Base-by-base conservation (phyloP, 2,797 vertebrate genomes). In the Sebastes umbrosus region DNA sequence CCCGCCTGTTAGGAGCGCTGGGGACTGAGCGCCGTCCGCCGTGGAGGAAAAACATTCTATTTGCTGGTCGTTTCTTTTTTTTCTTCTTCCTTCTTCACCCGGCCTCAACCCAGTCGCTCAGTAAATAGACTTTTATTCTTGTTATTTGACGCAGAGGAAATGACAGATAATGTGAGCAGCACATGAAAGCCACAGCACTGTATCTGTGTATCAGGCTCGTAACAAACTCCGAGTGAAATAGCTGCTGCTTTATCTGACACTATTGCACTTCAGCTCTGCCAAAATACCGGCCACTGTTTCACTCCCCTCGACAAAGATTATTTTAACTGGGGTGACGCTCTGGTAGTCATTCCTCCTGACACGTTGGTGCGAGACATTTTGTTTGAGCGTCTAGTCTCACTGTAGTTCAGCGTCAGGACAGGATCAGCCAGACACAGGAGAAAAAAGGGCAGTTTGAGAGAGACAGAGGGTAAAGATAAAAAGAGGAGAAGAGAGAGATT, bases 71-170 rank as follows among this genome's bases (percentile, higher is more conserved):
- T 87, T 84, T 89, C 82, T 50, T 50, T 50, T 50, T 71, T 43
- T 43, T 43, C 39, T 43, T 43, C 39, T 14, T 82, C 76, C 63
- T 73, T 84, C 72, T 84, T 87, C 80, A 65, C 83, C 70, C 69
- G 55, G 50, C 79, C 78, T 76, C 83, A 76, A 79, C 72, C 84
- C 86, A 69, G 85, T 66, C 82, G 85, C 87, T 88, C 86, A 87
- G 85, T 71, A 80, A 90, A 92, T 79, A 80, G 69, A 92, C 84
- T 92, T 91, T 88, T 87, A 84, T 87, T 92, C 91, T 93, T 88
- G 86, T 90, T 91, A 88, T 93, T 91, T 84, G 85, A 90, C 58
- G 64, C 80, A 70, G 87, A 93, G 86, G 78, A 94, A 93, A 89
- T 87, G 83, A 90, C 70, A 85, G 86, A 88, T 90, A 89, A 89